Conservation (phyloP, 2,113 vertebrate species). For the Procavia capensis region DNA sequence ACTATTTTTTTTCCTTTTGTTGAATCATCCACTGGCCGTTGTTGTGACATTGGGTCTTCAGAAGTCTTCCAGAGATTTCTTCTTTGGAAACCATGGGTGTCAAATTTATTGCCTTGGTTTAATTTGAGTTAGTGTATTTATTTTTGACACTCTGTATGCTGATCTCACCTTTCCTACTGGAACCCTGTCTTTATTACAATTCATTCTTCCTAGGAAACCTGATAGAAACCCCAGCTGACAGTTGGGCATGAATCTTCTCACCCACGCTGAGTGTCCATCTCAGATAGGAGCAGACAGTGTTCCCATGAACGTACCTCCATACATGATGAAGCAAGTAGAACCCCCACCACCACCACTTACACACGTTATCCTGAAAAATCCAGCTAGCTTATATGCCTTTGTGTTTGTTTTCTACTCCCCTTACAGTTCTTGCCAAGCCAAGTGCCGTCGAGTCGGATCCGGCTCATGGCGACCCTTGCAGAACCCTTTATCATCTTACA, state of each 20-base stretch:
- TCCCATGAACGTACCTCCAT: background rate
- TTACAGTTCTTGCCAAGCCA: too few species aligned
- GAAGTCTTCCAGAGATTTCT: background rate
- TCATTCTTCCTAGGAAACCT: background rate
- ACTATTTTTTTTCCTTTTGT: background rate
- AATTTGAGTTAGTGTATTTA: background rate
- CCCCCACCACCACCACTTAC: background rate
- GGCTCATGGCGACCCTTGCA: too few species aligned
- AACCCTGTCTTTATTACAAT: background rate
- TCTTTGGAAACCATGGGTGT: background rate
- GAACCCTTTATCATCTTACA: background rate
- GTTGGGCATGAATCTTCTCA: background rate
- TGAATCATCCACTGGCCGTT: background rate
- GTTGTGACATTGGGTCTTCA: background rate
- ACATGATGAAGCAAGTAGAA: background rate
- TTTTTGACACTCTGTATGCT: background rate
- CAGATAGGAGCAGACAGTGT: background rate
- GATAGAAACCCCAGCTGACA: background rate
- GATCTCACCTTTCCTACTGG: background rate
- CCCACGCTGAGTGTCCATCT: accelerated
- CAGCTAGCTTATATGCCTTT: background rate
- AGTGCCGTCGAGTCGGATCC: too few species aligned
- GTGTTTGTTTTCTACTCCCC: background rate
- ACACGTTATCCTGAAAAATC: background rate
- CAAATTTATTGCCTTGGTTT: background rate